Evolutionary conservation across 2,888 invertebrate species (phyloP).

Genomic region (Schrankia costaestrigalis): DNA sequence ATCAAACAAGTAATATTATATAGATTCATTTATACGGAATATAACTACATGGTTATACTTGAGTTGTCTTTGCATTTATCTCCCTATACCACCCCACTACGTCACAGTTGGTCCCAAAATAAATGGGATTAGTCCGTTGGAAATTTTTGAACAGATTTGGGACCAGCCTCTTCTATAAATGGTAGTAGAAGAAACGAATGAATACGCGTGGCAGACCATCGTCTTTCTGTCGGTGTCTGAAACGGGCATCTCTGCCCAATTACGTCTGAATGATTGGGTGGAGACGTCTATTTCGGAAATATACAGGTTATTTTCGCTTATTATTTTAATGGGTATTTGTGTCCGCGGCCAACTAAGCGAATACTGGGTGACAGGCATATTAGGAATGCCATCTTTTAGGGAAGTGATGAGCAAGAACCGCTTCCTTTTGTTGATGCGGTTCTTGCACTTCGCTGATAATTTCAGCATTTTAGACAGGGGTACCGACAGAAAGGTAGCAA

Average conservation of each 20-base stretch:
- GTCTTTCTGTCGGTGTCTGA: conserved; percentile 1
- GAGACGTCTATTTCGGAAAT: conserved; percentile 11
- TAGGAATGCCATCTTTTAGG: conserved; percentile 12
- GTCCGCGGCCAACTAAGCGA: not conserved
- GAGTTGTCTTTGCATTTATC: too few species aligned
- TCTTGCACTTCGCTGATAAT: conserved; percentile 13
- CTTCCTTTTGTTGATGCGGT: conserved; percentile 8
- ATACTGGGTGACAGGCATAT: conserved; percentile 10
- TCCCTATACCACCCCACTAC: too few species aligned
- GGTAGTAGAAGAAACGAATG: conserved; percentile 14
- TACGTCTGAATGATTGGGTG: conserved; percentile 11
- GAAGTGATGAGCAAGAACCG: conserved; percentile 10
- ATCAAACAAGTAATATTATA: too few species aligned
- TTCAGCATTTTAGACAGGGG: not conserved
- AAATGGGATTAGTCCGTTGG: not conserved
- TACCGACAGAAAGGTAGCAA: not conserved
- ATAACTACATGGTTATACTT: too few species aligned
- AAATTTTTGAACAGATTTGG: conserved; percentile 1
- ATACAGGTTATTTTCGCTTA: not conserved
- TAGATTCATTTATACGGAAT: too few species aligned
- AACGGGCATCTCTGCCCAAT: conserved; percentile 8
- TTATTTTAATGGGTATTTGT: conserved; percentile 6
- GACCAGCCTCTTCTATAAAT: conserved; percentile 1
- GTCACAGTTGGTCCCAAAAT: conserved; percentile 6
- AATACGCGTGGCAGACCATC: conserved; percentile 15